Percentiles rank a stretch among this genome's conserved stretches.
Evolutionary conservation across 2,797 vertebrate genomes (phyloP).

Genomic region (Gymnothorax javanicus): DNA sequence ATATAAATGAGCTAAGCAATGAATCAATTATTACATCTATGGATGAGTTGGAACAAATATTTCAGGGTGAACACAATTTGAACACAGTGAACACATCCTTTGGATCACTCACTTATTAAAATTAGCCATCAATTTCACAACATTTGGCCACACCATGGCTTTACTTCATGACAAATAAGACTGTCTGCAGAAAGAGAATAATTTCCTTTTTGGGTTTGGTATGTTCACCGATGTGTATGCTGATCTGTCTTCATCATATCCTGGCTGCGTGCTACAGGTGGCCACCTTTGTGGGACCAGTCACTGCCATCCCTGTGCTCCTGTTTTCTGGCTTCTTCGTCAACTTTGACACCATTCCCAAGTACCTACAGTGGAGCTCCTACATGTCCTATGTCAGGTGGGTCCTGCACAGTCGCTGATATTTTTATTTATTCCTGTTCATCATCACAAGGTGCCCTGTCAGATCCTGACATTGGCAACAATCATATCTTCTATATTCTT

Average conservation of each 20-base stretch:
- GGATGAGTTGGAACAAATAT: background rate
- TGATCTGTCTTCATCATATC: background rate
- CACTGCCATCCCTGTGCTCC: constrained; percentile 92
- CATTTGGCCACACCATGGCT: no score
- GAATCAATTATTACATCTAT: background rate
- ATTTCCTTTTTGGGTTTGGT: background rate
- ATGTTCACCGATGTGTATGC: background rate
- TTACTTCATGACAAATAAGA: background rate
- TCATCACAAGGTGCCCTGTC: no score
- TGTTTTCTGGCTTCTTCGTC: constrained; percentile 98
- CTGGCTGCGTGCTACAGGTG: constrained; percentile 71
- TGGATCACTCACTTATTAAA: background rate
- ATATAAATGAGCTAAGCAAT: background rate
- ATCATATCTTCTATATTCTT: no score
- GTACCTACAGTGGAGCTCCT: constrained; percentile 97
- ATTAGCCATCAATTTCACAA: background rate
- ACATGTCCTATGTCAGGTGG: constrained; percentile 96
- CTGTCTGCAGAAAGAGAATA: no score
- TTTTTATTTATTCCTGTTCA: no score
- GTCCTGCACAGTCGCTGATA: constrained; percentile 21
- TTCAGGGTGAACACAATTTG: background rate
- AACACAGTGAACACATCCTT: background rate
- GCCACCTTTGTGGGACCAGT: constrained; percentile 96
- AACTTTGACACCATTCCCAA: constrained; percentile 98
- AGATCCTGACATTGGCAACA: no score